Percentiles rank a stretch among this genome's conserved stretches.
These are phyloP conservation scores for Metacarcinus magister DNA, from an alignment of 2,888 invertebrate genomes.

Conservation along the genomic window DNA sequence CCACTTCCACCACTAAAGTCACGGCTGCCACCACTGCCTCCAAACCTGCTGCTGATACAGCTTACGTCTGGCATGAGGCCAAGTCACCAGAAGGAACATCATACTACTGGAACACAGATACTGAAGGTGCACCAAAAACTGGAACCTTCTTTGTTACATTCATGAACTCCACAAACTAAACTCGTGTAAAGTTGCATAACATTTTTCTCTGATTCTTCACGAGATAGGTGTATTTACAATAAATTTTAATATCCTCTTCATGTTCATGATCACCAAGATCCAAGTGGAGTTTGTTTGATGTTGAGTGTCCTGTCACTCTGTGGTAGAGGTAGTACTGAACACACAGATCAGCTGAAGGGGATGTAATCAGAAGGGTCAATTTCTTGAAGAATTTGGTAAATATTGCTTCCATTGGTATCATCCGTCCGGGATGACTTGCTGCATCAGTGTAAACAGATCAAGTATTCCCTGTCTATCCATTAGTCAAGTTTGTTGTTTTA, in stretches of 20 bases:
- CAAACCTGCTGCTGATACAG: neutral
- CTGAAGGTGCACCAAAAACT: constrained; percentile 72
- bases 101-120: constrained; percentile 81
- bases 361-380: too few relatives aligned
- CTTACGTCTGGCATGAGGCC: constrained; percentile 80
- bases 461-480: neutral
- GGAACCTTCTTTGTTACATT: neutral
- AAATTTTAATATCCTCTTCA: neutral
- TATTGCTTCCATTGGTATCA: too few relatives aligned
- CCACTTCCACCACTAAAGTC: neutral
- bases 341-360: neutral
- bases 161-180: too few relatives aligned
- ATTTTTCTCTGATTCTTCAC: too few relatives aligned
- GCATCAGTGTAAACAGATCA: neutral
- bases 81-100: constrained; percentile 76
- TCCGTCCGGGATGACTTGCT: too few relatives aligned
- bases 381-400: too few relatives aligned
- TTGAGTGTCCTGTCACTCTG: neutral
- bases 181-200: too few relatives aligned
- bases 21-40: neutral
- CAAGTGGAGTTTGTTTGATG: too few relatives aligned
- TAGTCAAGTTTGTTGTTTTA: too few relatives aligned
- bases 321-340: neutral
- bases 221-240: too few relatives aligned
- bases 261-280: neutral